Percentiles rank a stretch among this genome's conserved stretches.
These are phyloP conservation scores for Coecobrya sp. DNA, from an alignment of 2,888 invertebrate genomes.

Conservation along the genomic window DNA sequence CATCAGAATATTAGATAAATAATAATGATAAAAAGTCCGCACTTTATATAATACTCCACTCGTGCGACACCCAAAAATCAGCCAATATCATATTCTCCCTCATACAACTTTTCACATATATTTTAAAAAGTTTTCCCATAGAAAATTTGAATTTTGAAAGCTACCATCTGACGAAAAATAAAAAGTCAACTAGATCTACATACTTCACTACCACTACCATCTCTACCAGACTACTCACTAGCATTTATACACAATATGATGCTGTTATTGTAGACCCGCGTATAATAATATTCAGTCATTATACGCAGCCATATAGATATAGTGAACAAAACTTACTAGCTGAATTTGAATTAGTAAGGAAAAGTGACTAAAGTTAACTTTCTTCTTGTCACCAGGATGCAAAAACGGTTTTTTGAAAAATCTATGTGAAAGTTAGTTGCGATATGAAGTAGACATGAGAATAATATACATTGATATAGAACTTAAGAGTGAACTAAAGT, in stretches of 20 bases:
- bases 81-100: conserved; percentile 16
- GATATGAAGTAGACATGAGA: too few species aligned
- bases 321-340: conserved; percentile 10
- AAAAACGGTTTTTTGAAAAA: background rate
- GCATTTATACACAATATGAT: conserved; percentile 20
- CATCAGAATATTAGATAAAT: background rate
- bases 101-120: conserved; percentile 78
- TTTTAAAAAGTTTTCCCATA: conserved; percentile 77
- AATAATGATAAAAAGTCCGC: conserved; percentile 67
- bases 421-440: too few species aligned
- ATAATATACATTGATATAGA: too few species aligned
- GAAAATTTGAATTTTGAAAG: conserved; percentile 82
- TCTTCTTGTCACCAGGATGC: conserved; percentile 56
- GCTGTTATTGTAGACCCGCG: too few species aligned
- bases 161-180: conserved; percentile 70
- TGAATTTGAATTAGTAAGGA: too few species aligned
- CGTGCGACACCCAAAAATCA: conserved; percentile 37
- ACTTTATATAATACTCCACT: conserved; percentile 41
- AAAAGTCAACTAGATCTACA: conserved; percentile 57
- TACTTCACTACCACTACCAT: background rate
- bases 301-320: background rate
- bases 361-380: conserved; percentile 65
- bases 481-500: too few species aligned
- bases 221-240: background rate
- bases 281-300: background rate